Percentiles rank a stretch among this genome's conserved stretches.
Conservation (phyloP, 2,113 vertebrate species). For the Sclerurus mexicanus region DNA sequence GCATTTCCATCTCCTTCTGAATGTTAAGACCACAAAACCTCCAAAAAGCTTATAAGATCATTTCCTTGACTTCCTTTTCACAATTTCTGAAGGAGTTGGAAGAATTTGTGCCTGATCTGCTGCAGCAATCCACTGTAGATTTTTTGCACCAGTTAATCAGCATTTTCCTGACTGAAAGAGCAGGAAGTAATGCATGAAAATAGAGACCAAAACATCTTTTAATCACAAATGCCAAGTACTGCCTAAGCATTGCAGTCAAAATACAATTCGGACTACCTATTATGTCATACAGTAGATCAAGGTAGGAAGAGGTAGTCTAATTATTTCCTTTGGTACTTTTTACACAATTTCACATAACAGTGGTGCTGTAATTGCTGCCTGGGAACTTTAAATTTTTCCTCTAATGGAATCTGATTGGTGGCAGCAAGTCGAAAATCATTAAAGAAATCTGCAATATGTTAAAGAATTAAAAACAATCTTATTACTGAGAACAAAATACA, state of each 20-base stretch:
- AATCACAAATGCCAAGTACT: not conserved
- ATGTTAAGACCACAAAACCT: not conserved
- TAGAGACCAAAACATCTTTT: not conserved
- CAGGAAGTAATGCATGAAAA: not conserved
- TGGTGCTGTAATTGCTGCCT: not conserved
- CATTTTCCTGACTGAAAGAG: not conserved
- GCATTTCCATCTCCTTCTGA: not conserved
- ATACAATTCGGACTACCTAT: not conserved
- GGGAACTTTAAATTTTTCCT: not conserved
- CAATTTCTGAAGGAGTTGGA: not conserved
- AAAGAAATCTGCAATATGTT: not conserved
- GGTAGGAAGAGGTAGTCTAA: not conserved
- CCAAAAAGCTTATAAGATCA: accelerated
- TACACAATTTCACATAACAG: not conserved
- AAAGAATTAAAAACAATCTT: constrained; percentile 7
- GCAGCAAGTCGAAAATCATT: not conserved
- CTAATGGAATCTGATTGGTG: not conserved
- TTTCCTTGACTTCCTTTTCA: not conserved
- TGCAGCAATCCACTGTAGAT: not conserved
- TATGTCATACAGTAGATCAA: not conserved
- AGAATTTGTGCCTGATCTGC: not conserved
- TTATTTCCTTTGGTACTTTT: not conserved
- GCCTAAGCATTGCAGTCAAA: not conserved
- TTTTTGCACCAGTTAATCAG: not conserved
- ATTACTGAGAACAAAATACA: not conserved